phyloP scores from a whole-genome alignment of 2,113 vertebrate species.

The Sus scrofa region DNA sequence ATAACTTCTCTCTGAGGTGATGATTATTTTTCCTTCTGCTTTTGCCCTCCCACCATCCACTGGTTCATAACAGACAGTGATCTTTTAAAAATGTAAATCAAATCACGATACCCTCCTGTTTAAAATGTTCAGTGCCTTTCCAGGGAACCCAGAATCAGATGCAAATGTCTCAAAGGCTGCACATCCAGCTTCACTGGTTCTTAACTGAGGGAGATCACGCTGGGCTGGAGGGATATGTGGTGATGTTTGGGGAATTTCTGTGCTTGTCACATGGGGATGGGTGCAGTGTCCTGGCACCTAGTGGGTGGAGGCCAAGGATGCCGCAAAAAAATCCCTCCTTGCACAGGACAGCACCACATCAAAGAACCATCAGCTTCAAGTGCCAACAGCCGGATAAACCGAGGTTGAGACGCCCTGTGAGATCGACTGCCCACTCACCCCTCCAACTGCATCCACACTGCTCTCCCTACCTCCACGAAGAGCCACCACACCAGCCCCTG shows the following conservation, averaged over 20 bases:
- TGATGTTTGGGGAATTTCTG: not conserved
- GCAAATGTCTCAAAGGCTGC: not conserved
- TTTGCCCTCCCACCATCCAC: not conserved
- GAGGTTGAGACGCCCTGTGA: not conserved
- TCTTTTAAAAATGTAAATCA: slow-evolving; percentile 2
- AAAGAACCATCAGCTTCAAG: fast-evolving
- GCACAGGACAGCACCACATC: fast-evolving
- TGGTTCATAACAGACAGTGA: not conserved
- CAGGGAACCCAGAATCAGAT: not conserved
- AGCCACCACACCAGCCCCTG: too few relatives aligned
- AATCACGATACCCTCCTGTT: not conserved
- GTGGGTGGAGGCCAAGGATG: not conserved
- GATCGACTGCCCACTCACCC: fast-evolving
- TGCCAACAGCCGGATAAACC: fast-evolving
- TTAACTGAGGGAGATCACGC: fast-evolving
- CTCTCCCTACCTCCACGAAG: too few relatives aligned
- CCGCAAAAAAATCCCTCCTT: fast-evolving
- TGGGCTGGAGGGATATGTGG: not conserved
- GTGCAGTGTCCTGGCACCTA: not conserved
- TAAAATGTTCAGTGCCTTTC: not conserved
- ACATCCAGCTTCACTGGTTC: not conserved
- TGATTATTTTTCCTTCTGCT: fast-evolving
- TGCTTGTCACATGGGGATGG: not conserved
- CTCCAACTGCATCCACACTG: fast-evolving
- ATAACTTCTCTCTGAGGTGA: not conserved